Percentiles rank a stretch among this genome's conserved stretches.
Evolutionary conservation across 2,888 invertebrate species (phyloP).

Genomic region (Drosophila nr. perissopoda): DNA sequence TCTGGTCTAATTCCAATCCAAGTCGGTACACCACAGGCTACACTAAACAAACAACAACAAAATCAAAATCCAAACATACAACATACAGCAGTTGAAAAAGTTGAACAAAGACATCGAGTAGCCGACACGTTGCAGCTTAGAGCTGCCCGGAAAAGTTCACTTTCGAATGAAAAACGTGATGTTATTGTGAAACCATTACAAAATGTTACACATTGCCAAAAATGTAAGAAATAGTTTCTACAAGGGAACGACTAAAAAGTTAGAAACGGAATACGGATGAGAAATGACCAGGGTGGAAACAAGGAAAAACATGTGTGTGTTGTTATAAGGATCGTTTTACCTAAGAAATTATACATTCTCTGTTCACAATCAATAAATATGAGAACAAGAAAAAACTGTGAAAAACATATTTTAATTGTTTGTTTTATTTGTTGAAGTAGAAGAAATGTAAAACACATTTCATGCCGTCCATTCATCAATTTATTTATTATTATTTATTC

Average conservation of each 20-base stretch:
- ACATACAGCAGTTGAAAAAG: background rate
- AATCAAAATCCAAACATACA: background rate
- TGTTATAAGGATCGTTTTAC: background rate
- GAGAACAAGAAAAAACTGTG: background rate
- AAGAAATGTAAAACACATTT: background rate
- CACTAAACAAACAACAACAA: background rate
- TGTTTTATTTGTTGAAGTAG: no score
- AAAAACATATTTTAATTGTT: background rate
- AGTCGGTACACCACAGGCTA: background rate
- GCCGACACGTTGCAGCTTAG: conserved; percentile 50
- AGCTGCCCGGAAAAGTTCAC: background rate
- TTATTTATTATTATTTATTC: background rate
- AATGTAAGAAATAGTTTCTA: background rate
- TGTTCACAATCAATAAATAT: background rate
- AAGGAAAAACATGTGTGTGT: background rate
- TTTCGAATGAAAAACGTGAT: background rate
- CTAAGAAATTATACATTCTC: background rate
- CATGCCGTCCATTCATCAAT: background rate
- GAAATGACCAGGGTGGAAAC: background rate
- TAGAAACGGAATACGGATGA: background rate
- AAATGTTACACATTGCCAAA: background rate
- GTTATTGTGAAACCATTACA: background rate
- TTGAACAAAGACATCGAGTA: conserved; percentile 34
- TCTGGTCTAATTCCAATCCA: conserved; percentile 18
- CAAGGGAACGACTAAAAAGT: background rate